Evolutionary conservation across 2,797 vertebrate species (phyloP).

Genomic region (Enoplosus armatus): DNA sequence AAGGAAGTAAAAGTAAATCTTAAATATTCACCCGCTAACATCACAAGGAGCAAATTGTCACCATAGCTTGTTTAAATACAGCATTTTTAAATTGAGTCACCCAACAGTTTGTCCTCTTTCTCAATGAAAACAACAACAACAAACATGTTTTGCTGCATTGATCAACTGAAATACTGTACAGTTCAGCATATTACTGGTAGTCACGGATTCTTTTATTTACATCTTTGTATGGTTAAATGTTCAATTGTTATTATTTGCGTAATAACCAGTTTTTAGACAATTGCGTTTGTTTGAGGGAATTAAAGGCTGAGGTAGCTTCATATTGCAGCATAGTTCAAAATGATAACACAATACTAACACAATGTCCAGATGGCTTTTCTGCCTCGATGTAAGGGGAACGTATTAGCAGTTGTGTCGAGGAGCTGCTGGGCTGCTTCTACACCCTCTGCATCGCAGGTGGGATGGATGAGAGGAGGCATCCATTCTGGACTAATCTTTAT

Average conservation of each 20-base stretch:
- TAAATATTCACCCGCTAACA: not conserved
- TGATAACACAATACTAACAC: not conserved
- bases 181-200: no score
- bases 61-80: not conserved
- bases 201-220: no score
- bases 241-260: not conserved
- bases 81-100: not conserved
- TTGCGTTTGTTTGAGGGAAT: not conserved
- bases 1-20: not conserved
- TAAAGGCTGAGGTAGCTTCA: not conserved
- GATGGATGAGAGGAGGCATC: not conserved
- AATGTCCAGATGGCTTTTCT: slow-evolving; percentile 4
- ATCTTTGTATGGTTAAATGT: not conserved
- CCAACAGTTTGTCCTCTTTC: no score
- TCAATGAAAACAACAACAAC: no score
- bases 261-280: not conserved
- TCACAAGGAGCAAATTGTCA: not conserved
- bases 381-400: not conserved
- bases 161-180: not conserved
- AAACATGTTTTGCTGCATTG: not conserved
- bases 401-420: not conserved
- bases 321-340: not conserved
- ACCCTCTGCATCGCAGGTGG: slow-evolving; percentile 14
- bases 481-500: slow-evolving; percentile 26
- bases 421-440: not conserved